phyloP scores from a whole-genome alignment of 1,140 invertebrate genomes.

The Drosophila varians region DNA sequence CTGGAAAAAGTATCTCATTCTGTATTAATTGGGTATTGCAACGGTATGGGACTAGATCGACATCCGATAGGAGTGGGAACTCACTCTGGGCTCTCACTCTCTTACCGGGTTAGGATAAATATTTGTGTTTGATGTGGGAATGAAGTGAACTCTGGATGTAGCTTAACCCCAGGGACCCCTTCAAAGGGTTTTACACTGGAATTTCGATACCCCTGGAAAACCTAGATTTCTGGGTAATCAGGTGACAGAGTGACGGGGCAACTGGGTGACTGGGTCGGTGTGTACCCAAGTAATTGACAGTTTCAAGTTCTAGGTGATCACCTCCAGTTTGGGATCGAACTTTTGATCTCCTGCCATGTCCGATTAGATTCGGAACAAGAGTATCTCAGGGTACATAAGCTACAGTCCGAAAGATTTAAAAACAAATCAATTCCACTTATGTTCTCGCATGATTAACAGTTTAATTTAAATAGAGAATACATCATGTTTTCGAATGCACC shows the following conservation, averaged over 20 bases:
- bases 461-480: not conserved
- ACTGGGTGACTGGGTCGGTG: not conserved
- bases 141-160: not conserved
- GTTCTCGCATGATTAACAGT: not conserved
- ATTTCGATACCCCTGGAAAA: not conserved
- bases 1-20: too few species aligned
- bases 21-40: too few species aligned
- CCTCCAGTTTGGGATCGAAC: conserved; percentile 15
- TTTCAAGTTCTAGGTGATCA: conserved; percentile 18
- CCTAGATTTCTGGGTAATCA: not conserved
- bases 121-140: not conserved
- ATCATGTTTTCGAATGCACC: not conserved
- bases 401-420: not conserved
- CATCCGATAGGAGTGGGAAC: not conserved
- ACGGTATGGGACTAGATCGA: not conserved
- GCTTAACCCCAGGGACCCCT: not conserved
- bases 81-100: not conserved
- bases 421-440: not conserved
- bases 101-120: not conserved
- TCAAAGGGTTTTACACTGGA: not conserved
- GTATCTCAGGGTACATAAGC: not conserved
- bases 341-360: conserved; percentile 16
- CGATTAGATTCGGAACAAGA: not conserved
- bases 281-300: not conserved
- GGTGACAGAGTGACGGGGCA: not conserved